Percentiles rank a stretch among this genome's conserved stretches.
phyloP scores from a whole-genome alignment of 1,140 invertebrate genomes.

The Nasonia giraulti region DNA sequence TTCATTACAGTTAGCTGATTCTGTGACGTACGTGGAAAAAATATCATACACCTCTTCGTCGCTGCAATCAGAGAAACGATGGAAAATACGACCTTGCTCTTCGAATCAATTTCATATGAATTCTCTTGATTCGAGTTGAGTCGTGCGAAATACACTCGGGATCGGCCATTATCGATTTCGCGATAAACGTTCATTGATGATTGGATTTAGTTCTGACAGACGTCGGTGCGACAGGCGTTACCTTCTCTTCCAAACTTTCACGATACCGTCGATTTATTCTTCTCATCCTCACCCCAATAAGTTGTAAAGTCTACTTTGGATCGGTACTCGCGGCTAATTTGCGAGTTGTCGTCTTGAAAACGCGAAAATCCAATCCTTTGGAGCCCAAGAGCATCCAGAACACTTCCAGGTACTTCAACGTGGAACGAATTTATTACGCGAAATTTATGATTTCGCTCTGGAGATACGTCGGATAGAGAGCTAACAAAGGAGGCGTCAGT shows the following conservation, averaged over 20 bases:
- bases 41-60: no score
- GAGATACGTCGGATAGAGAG: not conserved
- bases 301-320: no score
- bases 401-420: not conserved
- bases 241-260: not conserved
- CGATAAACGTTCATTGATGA: constrained; percentile 16
- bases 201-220: constrained; percentile 41
- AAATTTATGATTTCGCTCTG: not conserved
- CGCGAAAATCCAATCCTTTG: not conserved
- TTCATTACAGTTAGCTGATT: no score
- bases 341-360: not conserved
- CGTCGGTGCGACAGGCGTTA: not conserved
- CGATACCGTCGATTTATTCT: no score
- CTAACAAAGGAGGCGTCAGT: not conserved
- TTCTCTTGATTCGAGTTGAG: constrained; percentile 13
- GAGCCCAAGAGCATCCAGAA: not conserved
- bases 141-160: not conserved
- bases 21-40: no score
- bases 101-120: not conserved
- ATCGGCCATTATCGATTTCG: constrained; percentile 34
- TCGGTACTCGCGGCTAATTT: no score
- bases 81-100: not conserved
- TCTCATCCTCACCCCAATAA: no score
- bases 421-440: not conserved
- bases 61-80: no score